Percentiles rank a stretch among this genome's conserved stretches.
These are phyloP conservation scores for Pteronura brasiliensis DNA, from an alignment of 2,113 vertebrate species.

Conservation along the genomic window DNA sequence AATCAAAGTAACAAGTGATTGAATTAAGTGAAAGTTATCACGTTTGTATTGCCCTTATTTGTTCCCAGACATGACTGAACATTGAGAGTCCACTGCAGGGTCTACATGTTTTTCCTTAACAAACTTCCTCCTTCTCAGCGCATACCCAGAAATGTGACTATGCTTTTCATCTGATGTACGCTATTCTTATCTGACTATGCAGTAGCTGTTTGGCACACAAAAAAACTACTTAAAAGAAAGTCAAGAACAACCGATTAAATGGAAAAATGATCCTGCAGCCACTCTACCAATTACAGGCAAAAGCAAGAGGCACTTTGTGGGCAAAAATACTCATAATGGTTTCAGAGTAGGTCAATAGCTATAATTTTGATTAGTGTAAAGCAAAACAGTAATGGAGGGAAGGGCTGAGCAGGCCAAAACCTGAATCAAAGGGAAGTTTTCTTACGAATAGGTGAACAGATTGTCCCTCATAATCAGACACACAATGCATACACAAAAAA, in stretches of 20 bases:
- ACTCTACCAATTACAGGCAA: slow-evolving; percentile 44
- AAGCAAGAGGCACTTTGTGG: slow-evolving; percentile 39
- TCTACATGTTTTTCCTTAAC: slow-evolving; percentile 17
- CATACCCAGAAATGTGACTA: background rate
- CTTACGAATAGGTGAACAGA: slow-evolving; percentile 53
- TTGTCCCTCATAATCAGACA: slow-evolving; percentile 41
- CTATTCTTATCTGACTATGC: slow-evolving; percentile 38
- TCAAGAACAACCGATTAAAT: slow-evolving; percentile 55
- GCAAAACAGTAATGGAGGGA: slow-evolving; percentile 11
- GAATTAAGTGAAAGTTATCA: slow-evolving; percentile 23
- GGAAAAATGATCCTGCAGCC: slow-evolving; percentile 50
- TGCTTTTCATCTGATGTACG: slow-evolving; percentile 27
- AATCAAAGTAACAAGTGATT: slow-evolving; percentile 59
- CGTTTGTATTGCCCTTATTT: slow-evolving; percentile 3
- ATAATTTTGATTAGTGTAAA: slow-evolving; percentile 53
- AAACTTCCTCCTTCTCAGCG: background rate
- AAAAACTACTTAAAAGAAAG: slow-evolving; percentile 62
- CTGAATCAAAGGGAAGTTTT: slow-evolving; percentile 19
- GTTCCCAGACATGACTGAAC: background rate
- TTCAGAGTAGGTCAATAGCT: background rate
- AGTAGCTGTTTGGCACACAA: slow-evolving; percentile 45
- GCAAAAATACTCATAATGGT: slow-evolving; percentile 33
- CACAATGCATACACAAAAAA: background rate
- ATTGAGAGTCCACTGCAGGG: background rate
- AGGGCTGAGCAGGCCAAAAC: slow-evolving; percentile 18